Conservation (phyloP, 2,888 invertebrate species). For the Hermaeophaga mercurialis region DNA sequence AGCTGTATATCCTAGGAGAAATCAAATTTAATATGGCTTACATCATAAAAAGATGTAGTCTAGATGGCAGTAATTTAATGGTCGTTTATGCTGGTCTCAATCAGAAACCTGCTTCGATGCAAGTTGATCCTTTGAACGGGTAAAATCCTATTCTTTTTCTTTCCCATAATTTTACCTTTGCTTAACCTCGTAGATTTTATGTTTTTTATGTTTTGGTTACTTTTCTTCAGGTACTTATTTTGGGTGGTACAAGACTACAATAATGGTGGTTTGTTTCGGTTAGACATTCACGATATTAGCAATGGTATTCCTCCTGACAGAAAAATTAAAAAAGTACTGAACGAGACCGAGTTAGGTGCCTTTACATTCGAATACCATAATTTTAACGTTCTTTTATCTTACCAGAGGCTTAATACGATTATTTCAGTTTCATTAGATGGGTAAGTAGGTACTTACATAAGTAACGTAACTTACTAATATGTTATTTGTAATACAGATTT, state of each 20-base stretch:
- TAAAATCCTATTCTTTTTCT: constrained; percentile 54
- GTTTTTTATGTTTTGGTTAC: background rate
- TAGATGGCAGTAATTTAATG: constrained; percentile 73
- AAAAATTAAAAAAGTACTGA: constrained; percentile 67
- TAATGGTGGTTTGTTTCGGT: constrained; percentile 72
- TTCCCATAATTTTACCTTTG: no score
- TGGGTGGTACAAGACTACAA: constrained; percentile 68
- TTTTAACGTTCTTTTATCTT: constrained; percentile 78
- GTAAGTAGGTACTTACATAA: constrained; percentile 60
- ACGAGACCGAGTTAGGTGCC: constrained; percentile 73
- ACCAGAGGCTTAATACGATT: constrained; percentile 76
- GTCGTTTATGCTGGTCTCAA: constrained; percentile 74
- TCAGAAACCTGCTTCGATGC: constrained; percentile 76
- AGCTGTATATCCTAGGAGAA: constrained; percentile 82
- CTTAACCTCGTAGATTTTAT: background rate
- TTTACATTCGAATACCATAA: constrained; percentile 84
- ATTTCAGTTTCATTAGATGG: constrained; percentile 83
- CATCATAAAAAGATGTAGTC: constrained; percentile 77
- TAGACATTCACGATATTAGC: constrained; percentile 78
- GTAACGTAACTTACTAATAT: no score
- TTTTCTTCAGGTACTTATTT: constrained; percentile 71
- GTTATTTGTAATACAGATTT: no score
- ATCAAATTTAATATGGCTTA: constrained; percentile 62
- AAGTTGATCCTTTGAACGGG: constrained; percentile 93
- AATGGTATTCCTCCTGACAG: constrained; percentile 75